phyloP scores from a whole-genome alignment of 2,888 invertebrate genomes.

The Syrphus vitripennis region DNA sequence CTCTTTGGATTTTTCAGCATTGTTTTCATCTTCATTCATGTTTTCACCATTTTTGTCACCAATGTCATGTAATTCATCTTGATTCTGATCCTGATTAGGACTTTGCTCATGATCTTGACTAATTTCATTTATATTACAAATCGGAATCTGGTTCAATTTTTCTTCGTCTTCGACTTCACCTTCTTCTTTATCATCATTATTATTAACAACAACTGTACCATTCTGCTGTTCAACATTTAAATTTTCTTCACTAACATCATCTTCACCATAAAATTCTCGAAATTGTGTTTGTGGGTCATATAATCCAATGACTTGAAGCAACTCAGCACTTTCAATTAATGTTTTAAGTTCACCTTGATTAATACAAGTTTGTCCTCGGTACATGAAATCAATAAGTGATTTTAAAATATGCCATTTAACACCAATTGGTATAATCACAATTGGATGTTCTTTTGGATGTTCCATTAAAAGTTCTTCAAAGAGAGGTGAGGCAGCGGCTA shows the following conservation, averaged over 20 bases:
- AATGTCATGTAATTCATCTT: not conserved
- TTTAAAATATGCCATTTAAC: constrained; percentile 90
- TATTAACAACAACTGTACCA: not conserved
- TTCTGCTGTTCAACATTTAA: not conserved
- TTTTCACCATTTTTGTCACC: not conserved
- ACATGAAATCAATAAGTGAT: constrained; percentile 91
- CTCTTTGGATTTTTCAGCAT: not conserved
- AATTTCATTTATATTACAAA: not conserved
- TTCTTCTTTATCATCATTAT: not conserved
- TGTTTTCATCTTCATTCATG: not conserved
- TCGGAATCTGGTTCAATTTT: not conserved
- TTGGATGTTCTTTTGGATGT: constrained; percentile 90
- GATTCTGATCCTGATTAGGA: not conserved
- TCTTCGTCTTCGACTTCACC: too few species aligned
- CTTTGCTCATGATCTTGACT: not conserved
- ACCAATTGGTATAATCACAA: constrained; percentile 88
- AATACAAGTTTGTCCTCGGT: constrained; percentile 91
- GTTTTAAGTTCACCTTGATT: constrained; percentile 89
- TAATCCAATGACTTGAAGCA: constrained; percentile 87
- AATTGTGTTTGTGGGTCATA: constrained; percentile 65
- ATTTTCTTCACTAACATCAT: not conserved
- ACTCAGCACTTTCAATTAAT: constrained; percentile 88
- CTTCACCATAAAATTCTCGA: constrained; percentile 8
- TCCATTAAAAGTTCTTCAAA: constrained; percentile 78
- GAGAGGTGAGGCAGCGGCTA: constrained; percentile 90